phyloP scores from a whole-genome alignment of 2,888 invertebrate species.

The Lithodes maja region DNA sequence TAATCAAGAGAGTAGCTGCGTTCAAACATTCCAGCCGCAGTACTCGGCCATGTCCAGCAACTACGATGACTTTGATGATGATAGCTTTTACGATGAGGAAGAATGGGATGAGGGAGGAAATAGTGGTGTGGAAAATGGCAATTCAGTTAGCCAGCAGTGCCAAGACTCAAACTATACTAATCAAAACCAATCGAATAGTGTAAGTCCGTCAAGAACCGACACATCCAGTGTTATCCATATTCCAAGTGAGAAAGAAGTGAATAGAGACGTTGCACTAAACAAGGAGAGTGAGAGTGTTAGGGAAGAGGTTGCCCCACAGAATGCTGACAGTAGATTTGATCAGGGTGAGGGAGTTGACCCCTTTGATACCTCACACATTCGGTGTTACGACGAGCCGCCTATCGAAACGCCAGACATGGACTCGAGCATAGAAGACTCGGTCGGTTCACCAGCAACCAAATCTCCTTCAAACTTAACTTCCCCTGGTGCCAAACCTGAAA shows the following conservation, averaged over 20 bases:
- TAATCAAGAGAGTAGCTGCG: no score
- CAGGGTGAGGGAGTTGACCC: conserved; percentile 36
- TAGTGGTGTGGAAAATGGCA: not conserved
- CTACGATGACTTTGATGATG: conserved; percentile 25
- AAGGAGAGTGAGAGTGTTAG: no score
- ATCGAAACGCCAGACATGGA: conserved; percentile 21
- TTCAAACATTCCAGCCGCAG: no score
- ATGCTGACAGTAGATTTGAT: not conserved
- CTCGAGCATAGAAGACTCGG: not conserved
- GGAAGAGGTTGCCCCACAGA: not conserved
- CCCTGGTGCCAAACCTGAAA: not conserved
- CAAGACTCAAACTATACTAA: no score
- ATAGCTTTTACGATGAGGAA: conserved; percentile 41
- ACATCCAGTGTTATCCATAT: no score
- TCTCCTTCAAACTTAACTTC: not conserved
- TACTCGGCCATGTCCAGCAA: conserved; percentile 16
- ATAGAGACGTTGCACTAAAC: no score
- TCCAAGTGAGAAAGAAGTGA: no score
- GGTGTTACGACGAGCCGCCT: conserved; percentile 64
- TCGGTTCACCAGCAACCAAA: not conserved
- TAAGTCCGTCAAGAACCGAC: no score
- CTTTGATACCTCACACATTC: conserved; percentile 62
- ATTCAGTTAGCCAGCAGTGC: no score
- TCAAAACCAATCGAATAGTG: no score
- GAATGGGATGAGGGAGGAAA: conserved; percentile 51